Evolutionary conservation across 2,113 vertebrate species (phyloP).

Genomic region (Syngnathus typhle): DNA sequence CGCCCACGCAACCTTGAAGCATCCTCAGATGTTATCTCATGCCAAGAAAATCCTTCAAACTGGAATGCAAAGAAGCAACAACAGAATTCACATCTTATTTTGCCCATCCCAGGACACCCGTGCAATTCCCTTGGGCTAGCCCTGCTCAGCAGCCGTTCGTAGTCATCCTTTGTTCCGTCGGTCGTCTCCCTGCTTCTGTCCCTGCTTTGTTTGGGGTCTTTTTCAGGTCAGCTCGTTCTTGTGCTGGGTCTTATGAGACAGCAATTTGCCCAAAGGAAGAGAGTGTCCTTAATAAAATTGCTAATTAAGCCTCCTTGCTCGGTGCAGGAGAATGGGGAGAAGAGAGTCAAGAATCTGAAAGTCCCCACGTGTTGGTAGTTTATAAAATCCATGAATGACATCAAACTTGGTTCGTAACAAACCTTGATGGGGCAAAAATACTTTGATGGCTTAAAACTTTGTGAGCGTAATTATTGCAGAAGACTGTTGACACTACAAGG

Average conservation of each 20-base stretch:
- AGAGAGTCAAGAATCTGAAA: constrained; percentile 6
- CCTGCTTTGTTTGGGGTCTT: constrained; percentile 35
- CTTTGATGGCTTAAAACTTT: too few species aligned
- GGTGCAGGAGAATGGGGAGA: constrained; percentile 11
- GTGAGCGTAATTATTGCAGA: not conserved
- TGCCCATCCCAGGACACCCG: constrained; percentile 31
- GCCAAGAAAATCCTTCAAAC: constrained; percentile 24
- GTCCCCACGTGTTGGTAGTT: constrained; percentile 7
- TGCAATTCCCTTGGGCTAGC: constrained; percentile 34
- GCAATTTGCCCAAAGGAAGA: constrained; percentile 32
- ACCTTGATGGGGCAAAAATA: not conserved
- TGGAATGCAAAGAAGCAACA: constrained; percentile 4
- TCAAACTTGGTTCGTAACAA: not conserved
- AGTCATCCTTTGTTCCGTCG: constrained; percentile 23
- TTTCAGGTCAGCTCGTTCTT: constrained; percentile 47
- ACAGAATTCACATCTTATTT: constrained; percentile 22
- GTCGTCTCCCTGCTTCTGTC: constrained; percentile 16
- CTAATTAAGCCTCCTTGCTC: constrained; percentile 49
- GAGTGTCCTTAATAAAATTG: constrained; percentile 52
- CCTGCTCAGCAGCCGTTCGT: constrained; percentile 20
- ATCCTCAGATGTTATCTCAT: constrained; percentile 3
- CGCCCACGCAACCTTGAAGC: constrained; percentile 2
- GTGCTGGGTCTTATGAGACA: constrained; percentile 44
- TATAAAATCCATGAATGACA: constrained; percentile 23
- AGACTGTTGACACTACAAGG: not conserved